Conservation (phyloP, 2,888 invertebrate genomes). For the Dasysyrphus albostriatus region DNA sequence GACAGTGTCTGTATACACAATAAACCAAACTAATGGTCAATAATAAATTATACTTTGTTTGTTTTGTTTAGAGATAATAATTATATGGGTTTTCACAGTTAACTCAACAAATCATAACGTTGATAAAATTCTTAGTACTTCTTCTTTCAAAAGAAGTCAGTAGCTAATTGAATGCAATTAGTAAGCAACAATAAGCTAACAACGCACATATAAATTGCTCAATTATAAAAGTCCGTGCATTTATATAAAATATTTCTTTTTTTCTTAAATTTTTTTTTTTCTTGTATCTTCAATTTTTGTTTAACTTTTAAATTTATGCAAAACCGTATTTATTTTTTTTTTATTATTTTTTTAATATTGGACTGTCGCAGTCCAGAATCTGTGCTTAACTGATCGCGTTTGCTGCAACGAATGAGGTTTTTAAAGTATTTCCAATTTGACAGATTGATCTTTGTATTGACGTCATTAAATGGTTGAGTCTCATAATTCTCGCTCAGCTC, state of each 20-base stretch:
- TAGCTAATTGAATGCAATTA: constrained; percentile 61
- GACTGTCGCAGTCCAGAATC: constrained; percentile 56
- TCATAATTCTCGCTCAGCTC: neutral
- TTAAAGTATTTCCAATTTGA: constrained; percentile 59
- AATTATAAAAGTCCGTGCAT: constrained; percentile 44
- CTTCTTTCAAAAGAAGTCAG: neutral
- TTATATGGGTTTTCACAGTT: constrained; percentile 36
- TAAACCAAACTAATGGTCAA: neutral
- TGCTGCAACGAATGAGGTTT: constrained; percentile 47
- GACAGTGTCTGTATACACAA: constrained; percentile 12
- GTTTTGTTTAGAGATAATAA: neutral
- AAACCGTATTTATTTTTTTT: constrained; percentile 34
- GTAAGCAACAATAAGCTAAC: constrained; percentile 13
- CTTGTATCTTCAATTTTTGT: constrained; percentile 6
- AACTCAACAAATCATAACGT: constrained; percentile 4
- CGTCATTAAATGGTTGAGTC: constrained; percentile 28
- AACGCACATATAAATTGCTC: constrained; percentile 61
- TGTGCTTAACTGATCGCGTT: constrained; percentile 66
- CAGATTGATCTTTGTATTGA: constrained; percentile 47
- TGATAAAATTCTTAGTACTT: constrained; percentile 8
- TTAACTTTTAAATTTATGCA: neutral
- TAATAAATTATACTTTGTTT: neutral
- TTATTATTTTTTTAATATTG: neutral
- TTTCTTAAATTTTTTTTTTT: constrained; percentile 21
- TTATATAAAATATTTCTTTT: neutral